These are phyloP conservation scores for Oreochromis niloticus DNA, from an alignment of 2,113 vertebrate genomes.

Conservation along the genomic window DNA sequence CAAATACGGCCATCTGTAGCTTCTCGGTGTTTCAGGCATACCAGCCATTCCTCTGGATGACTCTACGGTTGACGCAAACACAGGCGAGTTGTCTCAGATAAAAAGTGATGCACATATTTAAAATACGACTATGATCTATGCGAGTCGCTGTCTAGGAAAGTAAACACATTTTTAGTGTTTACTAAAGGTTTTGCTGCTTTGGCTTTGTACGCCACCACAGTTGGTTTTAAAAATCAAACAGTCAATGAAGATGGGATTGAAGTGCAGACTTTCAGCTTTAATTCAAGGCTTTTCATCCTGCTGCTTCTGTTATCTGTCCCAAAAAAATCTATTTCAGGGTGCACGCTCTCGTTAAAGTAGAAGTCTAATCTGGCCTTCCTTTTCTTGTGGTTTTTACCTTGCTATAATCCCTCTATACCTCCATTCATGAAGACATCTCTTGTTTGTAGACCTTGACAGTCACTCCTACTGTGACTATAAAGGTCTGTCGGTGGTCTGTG, in stretches of 20 bases:
- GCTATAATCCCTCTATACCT: background rate
- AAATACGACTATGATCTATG: background rate
- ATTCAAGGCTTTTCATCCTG: background rate
- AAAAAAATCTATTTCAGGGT: background rate
- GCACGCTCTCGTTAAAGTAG: background rate
- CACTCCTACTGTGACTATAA: background rate
- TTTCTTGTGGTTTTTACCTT: background rate
- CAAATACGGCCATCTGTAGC: background rate
- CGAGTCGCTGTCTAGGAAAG: background rate
- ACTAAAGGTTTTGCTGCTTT: background rate
- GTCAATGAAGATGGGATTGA: background rate
- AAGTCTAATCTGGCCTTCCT: background rate
- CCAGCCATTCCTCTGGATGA: constrained; percentile 1
- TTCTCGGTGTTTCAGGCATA: background rate
- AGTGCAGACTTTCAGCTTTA: background rate
- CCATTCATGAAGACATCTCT: background rate
- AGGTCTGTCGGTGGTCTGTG: background rate
- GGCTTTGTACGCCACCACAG: background rate
- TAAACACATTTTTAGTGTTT: background rate
- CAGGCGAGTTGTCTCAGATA: background rate
- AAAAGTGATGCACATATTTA: background rate
- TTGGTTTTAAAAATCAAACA: background rate
- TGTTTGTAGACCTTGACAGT: background rate
- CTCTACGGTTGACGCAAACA: background rate
- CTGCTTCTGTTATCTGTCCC: background rate